These are phyloP conservation scores for Plagiodera versicolora DNA, from an alignment of 2,888 invertebrate species.

Conservation along the genomic window DNA sequence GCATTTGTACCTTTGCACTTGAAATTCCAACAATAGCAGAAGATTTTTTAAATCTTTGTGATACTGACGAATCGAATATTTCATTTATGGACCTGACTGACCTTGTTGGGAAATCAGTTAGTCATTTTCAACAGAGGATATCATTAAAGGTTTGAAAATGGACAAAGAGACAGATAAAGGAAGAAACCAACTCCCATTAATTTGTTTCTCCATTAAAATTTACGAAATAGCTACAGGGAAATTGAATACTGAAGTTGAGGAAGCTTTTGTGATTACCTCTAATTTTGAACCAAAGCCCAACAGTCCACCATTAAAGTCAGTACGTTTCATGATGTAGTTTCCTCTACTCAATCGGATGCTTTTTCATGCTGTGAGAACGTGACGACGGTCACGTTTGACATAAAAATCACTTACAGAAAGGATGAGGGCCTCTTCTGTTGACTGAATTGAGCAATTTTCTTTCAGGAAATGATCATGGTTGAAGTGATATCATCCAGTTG, in stretches of 20 bases:
- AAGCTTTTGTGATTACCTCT: constrained; percentile 40
- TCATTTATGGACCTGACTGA: too few relatives aligned
- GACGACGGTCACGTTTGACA: constrained; percentile 6
- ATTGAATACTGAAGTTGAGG: constrained; percentile 32
- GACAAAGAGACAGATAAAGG: not conserved
- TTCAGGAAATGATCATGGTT: not conserved
- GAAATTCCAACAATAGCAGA: too few relatives aligned
- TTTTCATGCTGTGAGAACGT: constrained; percentile 25
- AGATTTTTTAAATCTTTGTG: too few relatives aligned
- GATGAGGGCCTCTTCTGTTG: not conserved
- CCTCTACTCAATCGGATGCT: constrained; percentile 39
- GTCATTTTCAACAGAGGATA: too few relatives aligned
- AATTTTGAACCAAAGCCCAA: constrained; percentile 44
- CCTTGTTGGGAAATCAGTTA: too few relatives aligned
- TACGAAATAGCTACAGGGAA: constrained; percentile 30
- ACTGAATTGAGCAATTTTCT: not conserved
- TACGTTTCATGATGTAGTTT: constrained; percentile 43
- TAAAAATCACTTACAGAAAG: constrained; percentile 3
- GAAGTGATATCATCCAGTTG: not conserved
- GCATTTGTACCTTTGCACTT: too few relatives aligned
- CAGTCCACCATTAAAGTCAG: constrained; percentile 44
- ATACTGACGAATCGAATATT: too few relatives aligned
- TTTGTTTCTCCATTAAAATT: constrained; percentile 26
- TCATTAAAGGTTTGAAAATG: too few relatives aligned
- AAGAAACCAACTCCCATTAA: constrained; percentile 17